phyloP scores from a whole-genome alignment of 2,888 invertebrate species.

The Ophion costatus region DNA sequence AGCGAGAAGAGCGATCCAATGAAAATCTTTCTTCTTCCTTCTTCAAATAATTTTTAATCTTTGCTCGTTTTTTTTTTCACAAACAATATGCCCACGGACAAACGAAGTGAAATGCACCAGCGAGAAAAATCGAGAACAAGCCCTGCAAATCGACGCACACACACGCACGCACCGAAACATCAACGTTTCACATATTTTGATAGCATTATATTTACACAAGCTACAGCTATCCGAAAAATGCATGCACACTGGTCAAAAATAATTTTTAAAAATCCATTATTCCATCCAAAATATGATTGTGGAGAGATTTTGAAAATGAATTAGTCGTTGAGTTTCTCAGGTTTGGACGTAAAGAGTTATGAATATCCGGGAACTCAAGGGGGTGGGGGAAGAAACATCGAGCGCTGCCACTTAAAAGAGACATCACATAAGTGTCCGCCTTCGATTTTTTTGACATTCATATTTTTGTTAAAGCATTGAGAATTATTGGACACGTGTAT shows the following conservation, averaged over 20 bases:
- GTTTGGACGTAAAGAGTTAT: not conserved
- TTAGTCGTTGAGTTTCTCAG: not conserved
- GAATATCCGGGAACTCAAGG: not conserved
- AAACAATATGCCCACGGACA: slow-evolving; percentile 27
- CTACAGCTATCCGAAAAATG: slow-evolving; percentile 1
- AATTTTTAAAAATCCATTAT: not conserved
- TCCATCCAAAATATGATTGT: not conserved
- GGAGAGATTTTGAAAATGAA: not conserved
- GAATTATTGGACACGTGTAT: too few relatives aligned
- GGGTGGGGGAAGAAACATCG: not conserved
- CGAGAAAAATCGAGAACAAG: slow-evolving; percentile 69
- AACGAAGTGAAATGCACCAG: slow-evolving; percentile 39
- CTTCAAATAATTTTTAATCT: not conserved
- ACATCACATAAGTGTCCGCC: not conserved
- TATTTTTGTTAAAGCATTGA: too few relatives aligned
- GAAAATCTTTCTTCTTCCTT: slow-evolving; percentile 1
- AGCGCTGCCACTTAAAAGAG: not conserved
- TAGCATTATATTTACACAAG: not conserved
- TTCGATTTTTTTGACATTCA: too few relatives aligned
- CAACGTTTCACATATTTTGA: slow-evolving; percentile 58
- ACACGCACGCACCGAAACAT: slow-evolving; percentile 68
- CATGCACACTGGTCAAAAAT: not conserved
- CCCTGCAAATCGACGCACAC: slow-evolving; percentile 69
- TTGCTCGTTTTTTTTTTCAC: not conserved
- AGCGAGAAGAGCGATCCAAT: slow-evolving; percentile 54